These are phyloP conservation scores for Stegastes partitus DNA, from an alignment of 2,113 vertebrate species.

Conservation along the genomic window DNA sequence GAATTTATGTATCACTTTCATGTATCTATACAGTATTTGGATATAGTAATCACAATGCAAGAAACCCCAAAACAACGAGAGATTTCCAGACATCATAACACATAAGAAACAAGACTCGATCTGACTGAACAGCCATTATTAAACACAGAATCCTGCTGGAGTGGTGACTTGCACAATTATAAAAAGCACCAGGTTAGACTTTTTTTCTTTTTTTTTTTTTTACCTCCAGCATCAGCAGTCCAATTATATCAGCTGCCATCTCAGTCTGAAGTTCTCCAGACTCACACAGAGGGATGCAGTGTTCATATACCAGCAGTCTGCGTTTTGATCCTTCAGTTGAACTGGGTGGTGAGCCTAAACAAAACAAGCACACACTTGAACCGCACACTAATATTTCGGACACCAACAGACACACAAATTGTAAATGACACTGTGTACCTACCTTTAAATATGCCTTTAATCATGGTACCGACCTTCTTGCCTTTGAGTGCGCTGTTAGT, in stretches of 20 bases:
- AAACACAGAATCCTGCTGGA: no score
- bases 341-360: slow-evolving; percentile 89
- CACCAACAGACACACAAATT: background rate
- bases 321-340: slow-evolving; percentile 85
- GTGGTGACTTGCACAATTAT: no score
- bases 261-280: slow-evolving; percentile 92
- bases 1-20: no score
- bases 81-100: no score
- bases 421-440: background rate
- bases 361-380: background rate
- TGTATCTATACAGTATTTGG: no score
- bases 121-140: no score
- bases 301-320: slow-evolving; percentile 90
- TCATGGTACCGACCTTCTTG: slow-evolving; percentile 83
- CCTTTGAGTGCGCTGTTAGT: slow-evolving; percentile 89
- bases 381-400: background rate
- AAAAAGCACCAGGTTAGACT: background rate
- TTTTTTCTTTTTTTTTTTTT: no score
- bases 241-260: slow-evolving; percentile 91
- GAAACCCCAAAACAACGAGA: no score
- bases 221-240: slow-evolving; percentile 97
- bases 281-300: slow-evolving; percentile 91
- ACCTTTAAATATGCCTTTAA: slow-evolving; percentile 95
- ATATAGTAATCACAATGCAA: no score
- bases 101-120: no score